A percentile compares a stretch with the other conserved stretches of the same genome.
These are phyloP conservation scores for Phymorhynchus buccinoides DNA, from an alignment of 1,140 invertebrate species.

Conservation along the genomic window DNA sequence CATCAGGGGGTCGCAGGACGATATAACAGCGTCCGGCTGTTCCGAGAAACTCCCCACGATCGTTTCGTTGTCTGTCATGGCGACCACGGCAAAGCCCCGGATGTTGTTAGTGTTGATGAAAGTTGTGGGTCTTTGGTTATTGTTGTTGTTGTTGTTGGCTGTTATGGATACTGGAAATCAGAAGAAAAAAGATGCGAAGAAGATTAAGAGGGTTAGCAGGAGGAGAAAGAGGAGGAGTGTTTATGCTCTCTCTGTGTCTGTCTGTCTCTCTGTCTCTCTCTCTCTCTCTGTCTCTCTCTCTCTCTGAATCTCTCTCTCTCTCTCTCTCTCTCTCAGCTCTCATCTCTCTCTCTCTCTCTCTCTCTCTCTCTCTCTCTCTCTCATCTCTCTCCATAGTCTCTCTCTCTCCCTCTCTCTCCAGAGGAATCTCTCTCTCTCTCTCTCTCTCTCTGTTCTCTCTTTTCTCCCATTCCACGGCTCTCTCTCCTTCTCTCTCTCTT, in stretches of 20 bases:
- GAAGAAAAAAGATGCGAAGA: background rate
- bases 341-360: too few species aligned
- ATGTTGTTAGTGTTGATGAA: background rate
- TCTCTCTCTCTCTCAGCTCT: background rate
- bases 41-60: conserved; percentile 35
- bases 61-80: conserved; percentile 30
- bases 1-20: conserved; percentile 36
- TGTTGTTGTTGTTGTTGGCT: too few species aligned
- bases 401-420: too few species aligned
- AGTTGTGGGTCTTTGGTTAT: too few species aligned
- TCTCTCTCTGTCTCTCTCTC: background rate
- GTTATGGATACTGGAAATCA: background rate
- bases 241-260: background rate
- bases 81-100: conserved; percentile 34
- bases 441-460: too few species aligned
- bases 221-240: background rate
- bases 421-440: too few species aligned
- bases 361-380: too few species aligned
- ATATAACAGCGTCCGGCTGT: conserved; percentile 27
- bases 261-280: background rate
- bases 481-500: too few species aligned
- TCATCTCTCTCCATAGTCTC: too few species aligned
- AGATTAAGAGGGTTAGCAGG: background rate
- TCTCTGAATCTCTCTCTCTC: background rate
- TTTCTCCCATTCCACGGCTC: background rate